Evolutionary conservation across 2,113 vertebrate species (phyloP), one percentile per base, ranked within the genome.

Genomic region (Physeter macrocephalus): DNA sequence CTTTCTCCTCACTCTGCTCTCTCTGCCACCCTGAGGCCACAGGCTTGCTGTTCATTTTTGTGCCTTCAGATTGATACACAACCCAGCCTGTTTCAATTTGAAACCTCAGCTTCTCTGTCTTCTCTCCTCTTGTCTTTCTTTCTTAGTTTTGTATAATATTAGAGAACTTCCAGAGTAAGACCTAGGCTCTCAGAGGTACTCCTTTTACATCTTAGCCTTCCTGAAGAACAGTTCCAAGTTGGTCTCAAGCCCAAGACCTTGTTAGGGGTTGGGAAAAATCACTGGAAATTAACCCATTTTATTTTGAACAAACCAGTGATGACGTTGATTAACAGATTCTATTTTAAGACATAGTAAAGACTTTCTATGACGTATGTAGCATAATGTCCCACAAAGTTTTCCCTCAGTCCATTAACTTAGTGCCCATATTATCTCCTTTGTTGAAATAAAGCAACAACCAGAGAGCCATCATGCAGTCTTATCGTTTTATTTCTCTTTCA

Each of bases 401-500:
- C n/a, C 21, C n/a, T 23, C 25, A 41, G n/a, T 41, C 78, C 77
- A 20, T 61, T 90, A 75, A 77, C 18, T 21, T 36, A 69, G 18
- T 75, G 4, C 8, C 20, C 6, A 41, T 31, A 14, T 46, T 89
- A 85, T 92, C 41, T 78, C 29, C 10, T 86, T 87, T 97, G 67
- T 54, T 94, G 92, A 72, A 93, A 86, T 67, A 93, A 84, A 95
- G 62, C 54, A 92, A 87, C 11, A 88, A 41, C 15, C 36, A 82
- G 49, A 69, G 13, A 25, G 69, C 13, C 20, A 74, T 61, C 13
- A 54, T n/a, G 43, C 1, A 59, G 15, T 41, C 82, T 91, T 77
- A 59, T 86, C 54, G 80, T 87, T 85, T 77, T 93, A 81, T 87
- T 97, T 8, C 12, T 85, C n/a, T 88, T 93, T 90, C 59, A 64